Percentiles rank a stretch among this genome's conserved stretches.
Evolutionary conservation across 2,888 invertebrate genomes (phyloP).

Genomic region (Beris chalybata): DNA sequence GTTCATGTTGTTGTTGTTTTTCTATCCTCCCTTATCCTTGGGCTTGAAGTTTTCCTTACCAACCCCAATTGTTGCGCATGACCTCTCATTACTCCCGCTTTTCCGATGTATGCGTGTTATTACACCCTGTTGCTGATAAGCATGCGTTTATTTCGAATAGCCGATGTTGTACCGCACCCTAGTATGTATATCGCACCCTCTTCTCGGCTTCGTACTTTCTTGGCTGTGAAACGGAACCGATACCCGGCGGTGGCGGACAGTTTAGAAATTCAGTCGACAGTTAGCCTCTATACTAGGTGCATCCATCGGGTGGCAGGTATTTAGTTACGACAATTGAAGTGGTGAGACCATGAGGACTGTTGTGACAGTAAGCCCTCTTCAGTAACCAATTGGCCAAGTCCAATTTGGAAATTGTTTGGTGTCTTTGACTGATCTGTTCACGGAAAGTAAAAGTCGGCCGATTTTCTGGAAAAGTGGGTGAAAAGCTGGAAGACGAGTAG

Average conservation of each 20-base stretch:
- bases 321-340: slow-evolving; percentile 19
- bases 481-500: no score
- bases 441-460: no score
- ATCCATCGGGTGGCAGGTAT: slow-evolving; percentile 27
- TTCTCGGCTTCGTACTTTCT: no score
- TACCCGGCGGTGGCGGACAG: slow-evolving; percentile 6
- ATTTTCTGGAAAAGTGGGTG: no score
- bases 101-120: not conserved
- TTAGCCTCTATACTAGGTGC: slow-evolving; percentile 28
- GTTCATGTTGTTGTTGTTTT: slow-evolving; percentile 14
- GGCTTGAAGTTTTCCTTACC: no score
- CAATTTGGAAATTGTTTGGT: no score
- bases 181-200: not conserved
- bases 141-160: slow-evolving; percentile 31
- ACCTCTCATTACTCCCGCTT: not conserved
- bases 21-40: no score
- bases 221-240: not conserved
- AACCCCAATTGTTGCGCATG: slow-evolving; percentile 15
- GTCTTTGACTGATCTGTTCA: no score
- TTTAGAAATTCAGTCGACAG: slow-evolving; percentile 23
- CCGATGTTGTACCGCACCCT: slow-evolving; percentile 30
- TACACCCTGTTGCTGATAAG: slow-evolving; percentile 33
- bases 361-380: not conserved
- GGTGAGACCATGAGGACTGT: slow-evolving; percentile 24
- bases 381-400: slow-evolving; percentile 1